phyloP scores from a whole-genome alignment of 2,797 vertebrate genomes.

The Schizopygopsis pylzovi region DNA sequence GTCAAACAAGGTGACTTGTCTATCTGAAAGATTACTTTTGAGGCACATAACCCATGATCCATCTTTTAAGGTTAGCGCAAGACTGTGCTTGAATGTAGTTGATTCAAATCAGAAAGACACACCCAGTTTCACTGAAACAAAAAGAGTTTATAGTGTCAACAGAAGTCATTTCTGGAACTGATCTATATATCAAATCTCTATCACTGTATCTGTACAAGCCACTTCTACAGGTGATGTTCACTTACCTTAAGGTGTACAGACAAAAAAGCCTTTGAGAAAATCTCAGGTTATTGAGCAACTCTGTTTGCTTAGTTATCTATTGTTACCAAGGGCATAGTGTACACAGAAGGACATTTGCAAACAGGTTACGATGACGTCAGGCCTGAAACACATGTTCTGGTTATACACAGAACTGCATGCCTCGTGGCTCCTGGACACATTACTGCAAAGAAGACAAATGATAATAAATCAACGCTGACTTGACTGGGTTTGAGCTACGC shows the following conservation, averaged over 20 bases:
- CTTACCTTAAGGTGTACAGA: background rate
- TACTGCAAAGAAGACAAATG: background rate
- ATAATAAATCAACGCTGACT: background rate
- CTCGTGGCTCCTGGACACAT: too few relatives aligned
- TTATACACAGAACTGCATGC: background rate
- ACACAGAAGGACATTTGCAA: background rate
- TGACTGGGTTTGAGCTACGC: background rate
- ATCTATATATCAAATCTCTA: background rate
- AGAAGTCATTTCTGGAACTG: background rate
- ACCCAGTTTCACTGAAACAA: conserved; percentile 27
- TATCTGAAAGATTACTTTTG: conserved; percentile 14
- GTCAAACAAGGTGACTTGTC: conserved; percentile 21
- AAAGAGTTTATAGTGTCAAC: background rate
- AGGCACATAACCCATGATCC: conserved; percentile 12
- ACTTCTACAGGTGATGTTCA: background rate
- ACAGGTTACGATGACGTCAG: conserved; percentile 14
- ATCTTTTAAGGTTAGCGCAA: conserved; percentile 9
- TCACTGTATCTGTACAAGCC: background rate
- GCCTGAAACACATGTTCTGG: background rate
- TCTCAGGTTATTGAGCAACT: background rate
- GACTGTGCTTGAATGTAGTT: background rate
- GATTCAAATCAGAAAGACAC: conserved; percentile 38
- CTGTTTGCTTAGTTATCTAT: conserved; percentile 1
- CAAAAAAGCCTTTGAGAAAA: background rate
- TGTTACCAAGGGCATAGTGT: background rate